Evolutionary conservation across 2,888 invertebrate species (phyloP).

Genomic region (Cantharis flavilabris): DNA sequence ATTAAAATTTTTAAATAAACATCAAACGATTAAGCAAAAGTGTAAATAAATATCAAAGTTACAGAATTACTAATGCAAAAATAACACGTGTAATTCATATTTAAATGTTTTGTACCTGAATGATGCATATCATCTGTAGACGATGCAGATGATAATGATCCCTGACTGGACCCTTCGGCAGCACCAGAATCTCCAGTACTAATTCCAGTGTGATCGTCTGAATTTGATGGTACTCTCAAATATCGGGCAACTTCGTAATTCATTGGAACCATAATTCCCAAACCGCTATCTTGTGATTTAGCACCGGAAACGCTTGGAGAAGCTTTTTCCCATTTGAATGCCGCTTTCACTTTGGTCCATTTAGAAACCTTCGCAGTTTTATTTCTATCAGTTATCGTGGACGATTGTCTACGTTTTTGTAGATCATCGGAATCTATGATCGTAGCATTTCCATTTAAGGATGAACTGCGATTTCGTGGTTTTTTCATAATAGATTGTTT

Average conservation of each 20-base stretch:
- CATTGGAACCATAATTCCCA: slow-evolving; percentile 55
- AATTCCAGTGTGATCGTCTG: slow-evolving; percentile 49
- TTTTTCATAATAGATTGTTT: slow-evolving; percentile 61
- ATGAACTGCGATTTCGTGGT: slow-evolving; percentile 65
- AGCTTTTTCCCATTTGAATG: slow-evolving; percentile 84
- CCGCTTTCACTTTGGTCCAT: slow-evolving; percentile 89
- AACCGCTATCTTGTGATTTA: slow-evolving; percentile 55
- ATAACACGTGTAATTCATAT: background rate
- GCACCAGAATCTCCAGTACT: slow-evolving; percentile 63
- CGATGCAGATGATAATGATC: slow-evolving; percentile 73
- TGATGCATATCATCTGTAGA: slow-evolving; percentile 68
- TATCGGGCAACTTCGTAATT: slow-evolving; percentile 60
- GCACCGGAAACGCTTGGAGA: slow-evolving; percentile 51
- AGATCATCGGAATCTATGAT: slow-evolving; percentile 2
- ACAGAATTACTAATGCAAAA: background rate
- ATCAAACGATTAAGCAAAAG: background rate
- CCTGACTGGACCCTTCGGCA: slow-evolving; percentile 64
- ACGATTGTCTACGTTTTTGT: slow-evolving; percentile 8
- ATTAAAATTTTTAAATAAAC: background rate
- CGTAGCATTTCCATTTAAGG: slow-evolving; percentile 46
- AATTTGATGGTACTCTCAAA: slow-evolving; percentile 58
- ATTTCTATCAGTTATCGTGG: slow-evolving; percentile 9
- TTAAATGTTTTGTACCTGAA: slow-evolving; percentile 39
- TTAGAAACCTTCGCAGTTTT: slow-evolving; percentile 73
- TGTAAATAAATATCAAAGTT: background rate